Base-by-base conservation (phyloP, 1,140 invertebrate genomes). In the Drosophila teissieri region DNA sequence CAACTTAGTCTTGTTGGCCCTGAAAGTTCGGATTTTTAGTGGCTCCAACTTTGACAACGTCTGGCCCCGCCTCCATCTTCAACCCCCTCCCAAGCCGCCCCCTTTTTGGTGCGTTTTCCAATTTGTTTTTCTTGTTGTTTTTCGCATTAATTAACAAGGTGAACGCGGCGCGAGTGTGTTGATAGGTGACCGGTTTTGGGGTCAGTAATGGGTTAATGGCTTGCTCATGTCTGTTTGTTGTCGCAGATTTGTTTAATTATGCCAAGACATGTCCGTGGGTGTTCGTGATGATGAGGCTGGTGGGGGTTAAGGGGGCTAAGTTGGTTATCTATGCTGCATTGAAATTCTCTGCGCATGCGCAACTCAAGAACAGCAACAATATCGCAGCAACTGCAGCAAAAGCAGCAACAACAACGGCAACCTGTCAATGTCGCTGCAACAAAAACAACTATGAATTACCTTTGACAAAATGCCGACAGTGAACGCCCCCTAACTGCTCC, bases 181-280 rank as follows among this genome's bases (percentile, higher is more conserved):
- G 58, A 54, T 57, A 44, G 58, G 57, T 62, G 77, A 75, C 58
- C 79, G 46, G 48, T 58, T 72, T 72, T 72, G 68, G 63, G 79
- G 68, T 78, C 68, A 57, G 56, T 65, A 77, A 73, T 78, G 74
- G 76, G 56, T 70, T 72, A 72, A 72, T 72, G 64, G 64, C 73
- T 64, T 76, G 78, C 55, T 73, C 78, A 70, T 80, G 80, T 82
- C 73, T 52, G 49, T 57, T 55, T 72, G 52, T 72, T 69, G 73
- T 75, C 72, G 68, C 60, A 78, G 82, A 86, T 85, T 86, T 85
- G 83, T 85, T 85, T 86, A 86, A 85, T 85, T 85, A 82, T 81
- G 73, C 60, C 64, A 70, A 74, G 83, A 82, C 62, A 78, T 82
- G 79, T 72, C 73, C 45, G 67, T 75, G 60, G 61, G 72, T 79